phyloP scores from a whole-genome alignment of 2,888 invertebrate species.

The Euplexia lucipara region DNA sequence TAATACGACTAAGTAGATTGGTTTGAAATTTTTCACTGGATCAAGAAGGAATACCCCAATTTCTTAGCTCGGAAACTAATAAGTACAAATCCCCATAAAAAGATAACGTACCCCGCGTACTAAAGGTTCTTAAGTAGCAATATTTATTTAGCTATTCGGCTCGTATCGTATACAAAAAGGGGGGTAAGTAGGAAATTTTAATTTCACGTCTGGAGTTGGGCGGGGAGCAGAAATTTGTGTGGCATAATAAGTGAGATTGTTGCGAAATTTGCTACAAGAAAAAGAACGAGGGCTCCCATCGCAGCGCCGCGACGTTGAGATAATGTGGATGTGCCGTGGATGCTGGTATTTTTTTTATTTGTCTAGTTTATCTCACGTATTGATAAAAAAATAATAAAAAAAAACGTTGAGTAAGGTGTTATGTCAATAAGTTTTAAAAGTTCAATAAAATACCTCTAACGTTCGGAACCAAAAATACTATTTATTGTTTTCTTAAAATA shows the following conservation, averaged over 20 bases:
- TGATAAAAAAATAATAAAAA: no score
- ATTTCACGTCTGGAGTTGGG: conserved; percentile 89
- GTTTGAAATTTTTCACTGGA: conserved; percentile 30
- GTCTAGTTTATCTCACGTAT: not conserved
- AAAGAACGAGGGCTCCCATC: conserved; percentile 89
- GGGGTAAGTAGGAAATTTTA: conserved; percentile 90
- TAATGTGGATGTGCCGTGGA: conserved; percentile 70
- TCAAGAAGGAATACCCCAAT: conserved; percentile 46
- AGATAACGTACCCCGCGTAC: conserved; percentile 72
- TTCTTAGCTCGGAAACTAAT: conserved; percentile 62
- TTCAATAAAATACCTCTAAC: no score
- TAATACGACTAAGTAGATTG: conserved; percentile 25
- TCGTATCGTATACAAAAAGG: conserved; percentile 82
- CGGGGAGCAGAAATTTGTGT: conserved; percentile 90
- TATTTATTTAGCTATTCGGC: conserved; percentile 89
- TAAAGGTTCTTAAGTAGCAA: conserved; percentile 82
- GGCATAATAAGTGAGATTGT: conserved; percentile 91
- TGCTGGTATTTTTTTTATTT: not conserved
- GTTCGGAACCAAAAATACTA: no score
- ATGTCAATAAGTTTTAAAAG: not conserved
- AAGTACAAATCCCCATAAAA: conserved; percentile 67
- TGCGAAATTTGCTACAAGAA: conserved; percentile 91
- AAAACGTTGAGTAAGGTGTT: not conserved
- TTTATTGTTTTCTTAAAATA: no score
- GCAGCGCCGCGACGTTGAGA: conserved; percentile 64